Conservation (phyloP, 2,888 invertebrate genomes). For the Abrostola tripartita region DNA sequence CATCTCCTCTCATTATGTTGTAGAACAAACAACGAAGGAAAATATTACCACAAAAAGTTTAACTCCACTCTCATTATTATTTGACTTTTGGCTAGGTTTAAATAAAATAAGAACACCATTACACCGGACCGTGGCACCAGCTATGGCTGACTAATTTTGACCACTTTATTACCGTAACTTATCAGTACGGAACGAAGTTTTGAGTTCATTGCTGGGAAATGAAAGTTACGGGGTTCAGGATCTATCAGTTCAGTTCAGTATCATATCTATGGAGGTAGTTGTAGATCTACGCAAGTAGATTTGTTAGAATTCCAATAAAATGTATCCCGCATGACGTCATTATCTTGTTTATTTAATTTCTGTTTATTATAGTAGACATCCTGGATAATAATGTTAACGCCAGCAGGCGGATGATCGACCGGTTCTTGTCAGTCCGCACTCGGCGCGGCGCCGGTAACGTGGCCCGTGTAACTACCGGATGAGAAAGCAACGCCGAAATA, state of each 20-base stretch:
- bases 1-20: background rate
- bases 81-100: too few species aligned
- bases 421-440: conserved; percentile 32
- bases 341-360: conserved; percentile 4
- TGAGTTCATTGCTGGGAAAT: too few species aligned
- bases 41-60: background rate
- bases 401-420: conserved; percentile 24
- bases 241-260: too few species aligned
- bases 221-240: too few species aligned
- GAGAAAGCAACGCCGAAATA: conserved; percentile 39
- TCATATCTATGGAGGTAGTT: too few species aligned
- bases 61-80: background rate
- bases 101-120: too few species aligned
- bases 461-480: conserved; percentile 35
- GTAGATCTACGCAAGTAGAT: background rate
- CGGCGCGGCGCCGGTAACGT: conserved; percentile 10
- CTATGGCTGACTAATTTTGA: too few species aligned
- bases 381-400: conserved; percentile 36
- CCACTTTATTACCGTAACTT: too few species aligned
- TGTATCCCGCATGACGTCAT: conserved; percentile 6
- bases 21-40: background rate
- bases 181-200: too few species aligned
- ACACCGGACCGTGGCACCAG: too few species aligned
- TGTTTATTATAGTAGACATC: conserved; percentile 12
- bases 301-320: background rate